These are phyloP conservation scores for Ceratina japonica DNA, from an alignment of 1,140 invertebrate genomes.

Conservation along the genomic window DNA sequence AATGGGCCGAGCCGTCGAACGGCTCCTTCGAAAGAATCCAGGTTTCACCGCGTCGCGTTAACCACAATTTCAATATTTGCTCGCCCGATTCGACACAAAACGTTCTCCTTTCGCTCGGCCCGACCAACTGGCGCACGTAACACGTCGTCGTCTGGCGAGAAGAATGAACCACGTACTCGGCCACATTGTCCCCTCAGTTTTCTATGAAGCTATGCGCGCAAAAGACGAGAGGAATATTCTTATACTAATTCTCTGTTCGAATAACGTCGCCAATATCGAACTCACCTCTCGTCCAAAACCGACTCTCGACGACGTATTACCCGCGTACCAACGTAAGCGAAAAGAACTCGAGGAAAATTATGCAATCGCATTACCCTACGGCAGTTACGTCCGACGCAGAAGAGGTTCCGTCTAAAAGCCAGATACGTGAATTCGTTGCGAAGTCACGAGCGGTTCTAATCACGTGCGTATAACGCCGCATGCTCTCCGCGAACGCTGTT, in stretches of 20 bases:
- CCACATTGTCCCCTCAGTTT: background rate
- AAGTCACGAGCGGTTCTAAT: constrained; percentile 22
- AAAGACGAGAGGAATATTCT: background rate
- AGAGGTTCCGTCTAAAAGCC: background rate
- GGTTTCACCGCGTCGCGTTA: constrained; percentile 17
- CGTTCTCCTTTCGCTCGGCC: constrained; percentile 25
- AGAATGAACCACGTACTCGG: background rate
- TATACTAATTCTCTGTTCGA: too few relatives aligned
- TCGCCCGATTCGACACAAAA: constrained; percentile 28
- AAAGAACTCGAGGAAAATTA: too few relatives aligned
- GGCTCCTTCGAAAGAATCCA: constrained; percentile 11
- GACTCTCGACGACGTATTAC: too few relatives aligned
- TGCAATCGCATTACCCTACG: background rate
- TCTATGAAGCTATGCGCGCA: background rate
- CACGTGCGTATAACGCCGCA: constrained; percentile 50
- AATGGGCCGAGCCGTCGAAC: background rate
- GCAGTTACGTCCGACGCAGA: too few relatives aligned
- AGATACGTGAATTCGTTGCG: background rate
- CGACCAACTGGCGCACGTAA: background rate
- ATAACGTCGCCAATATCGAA: too few relatives aligned
- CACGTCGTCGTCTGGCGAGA: background rate
- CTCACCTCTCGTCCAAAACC: too few relatives aligned
- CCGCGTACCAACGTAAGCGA: too few relatives aligned
- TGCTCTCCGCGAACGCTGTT: background rate
- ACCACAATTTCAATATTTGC: constrained; percentile 43